phyloP scores from a whole-genome alignment of 2,113 vertebrate species.

The Megaleporinus macrocephalus region DNA sequence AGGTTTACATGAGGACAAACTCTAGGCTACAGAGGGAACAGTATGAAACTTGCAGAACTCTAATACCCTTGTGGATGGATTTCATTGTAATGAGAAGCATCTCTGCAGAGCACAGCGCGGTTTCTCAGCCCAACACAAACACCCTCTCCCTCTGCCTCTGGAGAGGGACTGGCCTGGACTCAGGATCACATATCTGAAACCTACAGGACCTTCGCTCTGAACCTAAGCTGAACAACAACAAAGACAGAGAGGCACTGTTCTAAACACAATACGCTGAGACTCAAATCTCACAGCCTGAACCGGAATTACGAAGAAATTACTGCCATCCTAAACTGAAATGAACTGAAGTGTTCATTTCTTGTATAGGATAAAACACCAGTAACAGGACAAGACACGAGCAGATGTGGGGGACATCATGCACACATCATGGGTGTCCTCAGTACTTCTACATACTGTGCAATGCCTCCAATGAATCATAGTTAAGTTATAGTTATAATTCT shows the following conservation, averaged over 20 bases:
- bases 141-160: slow-evolving; percentile 46
- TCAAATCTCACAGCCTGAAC: not conserved
- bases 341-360: not conserved
- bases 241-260: slow-evolving; percentile 15
- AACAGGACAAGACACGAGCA: not conserved
- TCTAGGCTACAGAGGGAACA: not conserved
- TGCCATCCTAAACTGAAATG: not conserved
- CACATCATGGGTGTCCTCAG: too few relatives aligned
- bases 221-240: slow-evolving; percentile 17
- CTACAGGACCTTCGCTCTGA: slow-evolving; percentile 13
- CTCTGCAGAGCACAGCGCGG: slow-evolving; percentile 55
- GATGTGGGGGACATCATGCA: not conserved
- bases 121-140: slow-evolving; percentile 70
- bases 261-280: not conserved
- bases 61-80: slow-evolving; percentile 54
- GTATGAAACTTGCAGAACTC: slow-evolving; percentile 50
- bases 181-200: slow-evolving; percentile 38
- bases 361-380: not conserved
- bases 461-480: too few relatives aligned
- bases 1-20: slow-evolving; percentile 6
- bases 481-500: too few relatives aligned
- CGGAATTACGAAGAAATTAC: not conserved
- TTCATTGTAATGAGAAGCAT: slow-evolving; percentile 63
- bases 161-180: slow-evolving; percentile 33
- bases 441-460: too few relatives aligned